These are phyloP conservation scores for Drosophila setosimentum DNA, from an alignment of 2,888 invertebrate genomes.

Conservation along the genomic window DNA sequence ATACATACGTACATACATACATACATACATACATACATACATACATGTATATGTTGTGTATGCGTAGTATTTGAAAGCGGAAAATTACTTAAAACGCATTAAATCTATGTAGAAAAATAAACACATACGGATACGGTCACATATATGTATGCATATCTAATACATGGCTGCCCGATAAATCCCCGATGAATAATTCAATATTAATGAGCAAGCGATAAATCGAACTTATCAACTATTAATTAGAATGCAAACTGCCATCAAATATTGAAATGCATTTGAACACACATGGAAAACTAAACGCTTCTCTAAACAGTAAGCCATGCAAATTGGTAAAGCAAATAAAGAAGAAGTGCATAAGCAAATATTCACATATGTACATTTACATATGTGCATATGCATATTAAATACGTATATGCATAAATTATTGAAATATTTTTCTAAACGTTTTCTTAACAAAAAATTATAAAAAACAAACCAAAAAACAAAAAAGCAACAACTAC, in stretches of 20 bases:
- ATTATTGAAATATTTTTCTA: constrained; percentile 72
- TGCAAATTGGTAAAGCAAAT: constrained; percentile 36
- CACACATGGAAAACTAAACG: constrained; percentile 73
- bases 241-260: constrained; percentile 43
- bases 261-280: constrained; percentile 42
- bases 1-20: constrained; percentile 7
- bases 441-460: constrained; percentile 62
- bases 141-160: constrained; percentile 6
- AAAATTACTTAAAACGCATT: constrained; percentile 1
- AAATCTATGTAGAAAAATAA: constrained; percentile 12
- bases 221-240: constrained; percentile 24
- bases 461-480: neutral
- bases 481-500: constrained; percentile 4
- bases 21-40: constrained; percentile 4
- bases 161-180: constrained; percentile 16
- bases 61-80: neutral
- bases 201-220: constrained; percentile 12
- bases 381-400: constrained; percentile 13
- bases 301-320: constrained; percentile 61
- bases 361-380: constrained; percentile 21
- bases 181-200: constrained; percentile 14
- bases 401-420: constrained; percentile 31
- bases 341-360: constrained; percentile 29
- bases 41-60: constrained; percentile 1
- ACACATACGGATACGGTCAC: neutral